A percentile compares a stretch with the other conserved stretches of the same genome.
Evolutionary conservation across 2,888 invertebrate species (phyloP).

Genomic region (Diplazon laetatorius): DNA sequence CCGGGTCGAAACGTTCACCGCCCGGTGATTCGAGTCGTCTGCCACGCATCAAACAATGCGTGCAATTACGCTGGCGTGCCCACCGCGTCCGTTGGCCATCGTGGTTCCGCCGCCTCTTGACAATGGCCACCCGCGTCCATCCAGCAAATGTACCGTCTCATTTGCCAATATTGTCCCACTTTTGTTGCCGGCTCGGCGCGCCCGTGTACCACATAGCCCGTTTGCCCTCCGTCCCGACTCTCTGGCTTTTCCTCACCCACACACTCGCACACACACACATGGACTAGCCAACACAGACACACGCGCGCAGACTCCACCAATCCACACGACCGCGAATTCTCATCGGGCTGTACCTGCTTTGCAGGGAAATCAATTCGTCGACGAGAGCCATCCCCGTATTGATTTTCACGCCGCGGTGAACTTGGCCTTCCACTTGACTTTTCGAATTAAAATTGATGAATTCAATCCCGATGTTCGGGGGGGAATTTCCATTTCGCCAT

Average conservation of each 20-base stretch:
- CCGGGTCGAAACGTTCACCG: conserved; percentile 53
- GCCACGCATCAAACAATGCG: conserved; percentile 80
- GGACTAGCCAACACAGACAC: neutral
- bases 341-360: conserved; percentile 26
- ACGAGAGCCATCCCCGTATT: conserved; percentile 35
- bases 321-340: conserved; percentile 12
- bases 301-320: neutral
- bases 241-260: conserved; percentile 16
- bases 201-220: conserved; percentile 52
- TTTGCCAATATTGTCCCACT: conserved; percentile 82
- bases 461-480: conserved; percentile 1
- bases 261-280: conserved; percentile 4
- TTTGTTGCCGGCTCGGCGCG: conserved; percentile 71
- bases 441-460: conserved; percentile 47
- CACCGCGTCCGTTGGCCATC: conserved; percentile 65
- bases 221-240: conserved; percentile 36
- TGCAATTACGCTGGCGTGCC: conserved; percentile 79
- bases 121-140: conserved; percentile 72
- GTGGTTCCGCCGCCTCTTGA: conserved; percentile 74
- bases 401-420: conserved; percentile 52
- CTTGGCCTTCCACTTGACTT: conserved; percentile 47
- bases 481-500: neutral
- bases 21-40: conserved; percentile 74
- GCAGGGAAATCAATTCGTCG: conserved; percentile 49
- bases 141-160: conserved; percentile 79